Base-by-base conservation (phyloP, 37 sponge, comb jelly and placozoan species). In the Axinella damicornis region DNA sequence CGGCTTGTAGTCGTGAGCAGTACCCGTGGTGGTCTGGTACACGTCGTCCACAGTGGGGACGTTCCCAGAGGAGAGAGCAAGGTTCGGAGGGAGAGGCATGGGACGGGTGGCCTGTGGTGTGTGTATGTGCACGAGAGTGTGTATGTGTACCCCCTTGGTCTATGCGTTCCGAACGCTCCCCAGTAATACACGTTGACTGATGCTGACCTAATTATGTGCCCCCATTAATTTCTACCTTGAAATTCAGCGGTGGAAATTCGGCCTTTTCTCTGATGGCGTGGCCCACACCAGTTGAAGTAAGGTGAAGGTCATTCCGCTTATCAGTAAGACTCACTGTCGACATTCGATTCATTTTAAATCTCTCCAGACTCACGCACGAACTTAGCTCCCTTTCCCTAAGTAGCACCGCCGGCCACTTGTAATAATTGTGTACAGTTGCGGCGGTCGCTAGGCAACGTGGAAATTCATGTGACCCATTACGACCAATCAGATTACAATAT, bases 231-330 rank as follows among this genome's bases (percentile, higher is more conserved):
- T 46, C 6, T 46, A 46, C 46, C 46, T 46, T 9, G 17, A 38
- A 18, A 53, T 62, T 78, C 19, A 21, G 6, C 2, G 46, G 73
- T 1, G 73, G 73, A 2, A 20, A n/a, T 25, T 40, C 27, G 24
- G 27, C 62, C 12, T 22, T 61, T 5, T 61, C 62, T 12, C 73
- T 41, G 73, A 71, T 63, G 15, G 78, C 82, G 65, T 88, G 78
- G 18, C 86, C 90, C 6, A 82, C 76, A 11, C 93, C 93, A 37
- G 93, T 81, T 52, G 86, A 83, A 22, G 93, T 93, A 37, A 83
- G 76, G 25, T 80, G 73, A 5, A 93, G 83, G 62, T 93, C 93
- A 71, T 89, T 88, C 33, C 93, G 76, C 22, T 57, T 73, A 33
- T 90, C 90, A 25, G 53, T 34, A 20, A 78, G 65, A 32, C 65